Percentiles rank a stretch among this genome's conserved stretches.
phyloP scores from a whole-genome alignment of 2,888 invertebrate species.

The Unio delphinus region DNA sequence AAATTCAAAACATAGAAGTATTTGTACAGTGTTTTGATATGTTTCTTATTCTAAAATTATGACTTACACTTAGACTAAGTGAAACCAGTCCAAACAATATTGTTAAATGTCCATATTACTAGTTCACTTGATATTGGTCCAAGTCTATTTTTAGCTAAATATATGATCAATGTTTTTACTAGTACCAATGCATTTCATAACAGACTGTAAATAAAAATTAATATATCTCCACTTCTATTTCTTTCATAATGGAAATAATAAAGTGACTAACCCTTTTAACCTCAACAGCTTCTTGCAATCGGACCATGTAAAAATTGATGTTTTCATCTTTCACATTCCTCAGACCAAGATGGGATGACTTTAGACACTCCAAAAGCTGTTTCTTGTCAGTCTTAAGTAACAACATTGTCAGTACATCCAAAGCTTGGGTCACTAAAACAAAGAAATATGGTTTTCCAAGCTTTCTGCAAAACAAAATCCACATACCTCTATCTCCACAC shows the following conservation, averaged over 20 bases:
- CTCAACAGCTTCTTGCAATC: constrained; percentile 47
- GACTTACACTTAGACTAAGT: no score
- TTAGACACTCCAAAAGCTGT: constrained; percentile 50
- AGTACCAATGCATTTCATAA: no score
- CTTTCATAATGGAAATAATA: no score
- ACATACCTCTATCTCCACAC: not conserved
- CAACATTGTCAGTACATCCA: constrained; percentile 52
- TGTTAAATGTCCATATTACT: no score
- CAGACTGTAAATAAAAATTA: no score
- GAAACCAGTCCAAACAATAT: no score
- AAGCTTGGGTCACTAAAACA: constrained; percentile 44
- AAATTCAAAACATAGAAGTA: not conserved
- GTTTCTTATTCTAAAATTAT: no score
- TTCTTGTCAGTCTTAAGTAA: constrained; percentile 52
- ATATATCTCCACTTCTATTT: no score
- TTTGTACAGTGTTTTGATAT: no score
- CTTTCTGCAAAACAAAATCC: not conserved
- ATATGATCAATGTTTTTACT: no score
- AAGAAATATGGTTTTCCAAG: constrained; percentile 1
- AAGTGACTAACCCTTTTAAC: constrained; percentile 50
- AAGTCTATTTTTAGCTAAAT: no score
- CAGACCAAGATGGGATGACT: constrained; percentile 55
- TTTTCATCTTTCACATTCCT: constrained; percentile 61
- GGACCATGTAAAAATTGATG: constrained; percentile 54
- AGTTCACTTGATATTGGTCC: no score